A percentile compares a stretch with the other conserved stretches of the same genome.
These are phyloP conservation scores for Haemorhous mexicanus DNA, from an alignment of 2,113 vertebrate species.

Conservation along the genomic window DNA sequence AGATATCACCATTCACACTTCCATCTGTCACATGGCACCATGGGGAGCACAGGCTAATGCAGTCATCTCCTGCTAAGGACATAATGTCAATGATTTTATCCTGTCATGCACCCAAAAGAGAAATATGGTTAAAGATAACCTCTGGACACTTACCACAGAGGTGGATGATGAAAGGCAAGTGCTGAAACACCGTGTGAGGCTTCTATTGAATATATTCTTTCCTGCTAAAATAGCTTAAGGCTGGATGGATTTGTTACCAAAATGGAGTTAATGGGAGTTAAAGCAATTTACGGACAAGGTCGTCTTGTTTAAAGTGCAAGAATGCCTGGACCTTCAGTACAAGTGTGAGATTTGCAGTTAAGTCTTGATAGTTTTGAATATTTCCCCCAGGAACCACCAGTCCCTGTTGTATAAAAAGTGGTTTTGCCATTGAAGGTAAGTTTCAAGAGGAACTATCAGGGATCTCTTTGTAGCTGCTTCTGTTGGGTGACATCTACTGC, in stretches of 20 bases:
- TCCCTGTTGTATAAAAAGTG: not conserved
- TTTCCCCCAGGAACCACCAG: not conserved
- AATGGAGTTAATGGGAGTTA: not conserved
- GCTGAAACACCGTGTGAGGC: not conserved
- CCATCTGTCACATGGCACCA: not conserved
- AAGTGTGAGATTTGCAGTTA: not conserved
- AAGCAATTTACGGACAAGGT: not conserved
- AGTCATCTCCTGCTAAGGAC: slow-evolving; percentile 15
- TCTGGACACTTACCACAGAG: not conserved
- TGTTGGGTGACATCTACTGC: not conserved
- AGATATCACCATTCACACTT: not conserved
- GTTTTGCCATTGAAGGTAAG: not conserved
- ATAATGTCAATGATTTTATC: not conserved
- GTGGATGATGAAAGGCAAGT: not conserved
- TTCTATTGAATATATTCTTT: not conserved
- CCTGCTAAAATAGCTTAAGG: not conserved
- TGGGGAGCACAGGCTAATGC: not conserved
- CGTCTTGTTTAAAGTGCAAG: not conserved
- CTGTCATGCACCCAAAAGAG: not conserved
- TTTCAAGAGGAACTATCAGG: not conserved
- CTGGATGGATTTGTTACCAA: not conserved
- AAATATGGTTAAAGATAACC: slow-evolving; percentile 8
- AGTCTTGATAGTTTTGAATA: not conserved
- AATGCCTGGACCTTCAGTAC: not conserved
- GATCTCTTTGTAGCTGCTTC: not conserved